Base-by-base conservation (phyloP, 2,888 invertebrate genomes). In the Mesochorus sp. region DNA sequence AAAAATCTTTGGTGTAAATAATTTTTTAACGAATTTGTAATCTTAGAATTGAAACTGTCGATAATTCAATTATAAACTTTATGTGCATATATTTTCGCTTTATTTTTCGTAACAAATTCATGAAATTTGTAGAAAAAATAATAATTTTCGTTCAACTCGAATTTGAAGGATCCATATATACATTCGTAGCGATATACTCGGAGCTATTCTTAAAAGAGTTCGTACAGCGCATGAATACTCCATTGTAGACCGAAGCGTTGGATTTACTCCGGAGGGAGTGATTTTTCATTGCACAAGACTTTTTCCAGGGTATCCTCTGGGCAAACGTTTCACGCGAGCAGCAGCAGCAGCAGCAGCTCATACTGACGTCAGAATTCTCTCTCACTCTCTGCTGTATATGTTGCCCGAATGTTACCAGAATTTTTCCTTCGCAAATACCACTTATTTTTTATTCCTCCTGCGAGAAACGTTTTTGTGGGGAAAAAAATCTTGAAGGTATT, bases 241-340 rank as follows among this genome's bases (percentile, higher is more conserved):
- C 31, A 55, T 24, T 51, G 66, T 14, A 28, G 31, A 19, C 14
- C 51, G 4, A 55, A 31, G 37, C 10, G 28, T 4, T 47, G n/a
- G 24, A 14, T 17, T 10, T 49, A 26, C 24, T 24, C 59, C 68
- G 24, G 19, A 57, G 68, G 68, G 68, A 68, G 47, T 57, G 68
- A 34, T 70, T 70, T 59, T 47, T 70, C 57, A 59, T 70, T 70
- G 57, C 37, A 24, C 34, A 57, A 70, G 28, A 57, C 57, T 49
- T 59, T 70, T 59, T 57, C 17, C 59, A 3, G 37, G n/a, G 37
- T 49, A 57, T 70, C 37, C 68, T 49, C 47, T 8, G 37, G 68
- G 57, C 2, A 39, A 39, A 39, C 59, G 10, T 47, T 70, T 24
- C 26, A 31, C 24, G 21, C 31, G 21, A 12, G 26, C 24, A n/a